Evolutionary conservation across 2,797 vertebrate species (phyloP), one percentile per base, ranked within the genome.

Genomic region (Mormyrus hasselquistii): DNA sequence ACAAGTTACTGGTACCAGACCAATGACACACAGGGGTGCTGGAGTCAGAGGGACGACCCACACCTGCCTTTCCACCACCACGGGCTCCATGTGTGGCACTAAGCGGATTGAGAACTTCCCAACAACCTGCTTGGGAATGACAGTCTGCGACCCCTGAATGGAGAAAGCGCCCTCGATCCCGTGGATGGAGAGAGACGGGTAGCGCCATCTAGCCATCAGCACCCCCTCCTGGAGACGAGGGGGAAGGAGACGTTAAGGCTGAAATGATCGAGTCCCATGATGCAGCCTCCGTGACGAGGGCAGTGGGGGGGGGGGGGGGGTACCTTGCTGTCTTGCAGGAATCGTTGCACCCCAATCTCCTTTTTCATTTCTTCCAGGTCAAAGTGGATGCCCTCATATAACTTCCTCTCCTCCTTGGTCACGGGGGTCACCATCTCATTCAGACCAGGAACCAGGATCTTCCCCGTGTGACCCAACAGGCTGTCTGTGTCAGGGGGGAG

Each of bases 91-190:
- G 86, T 95, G 52, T 16, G 95, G 95, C 2, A 96, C 96, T 12
- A 94, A 94, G 3, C 93, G 93, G 89, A 97, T 95, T n/a, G 96
- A 97, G 91, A 96, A 96, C 89, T 97, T 97, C 22, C 96, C 95
- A 7, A 29, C 92, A 2, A 96, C 96, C 89, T 92, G 94, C 90
- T 93, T 93, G 0, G 96, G 96, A 82, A 96, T 96, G 50, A 96
- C 95, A 0, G 96, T 96, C 93, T 96, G 96, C 49, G 93, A 90
- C 90, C 96, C 96, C 0, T 92, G 89, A 89, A 94, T 93, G 7
- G 94, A 91, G 91, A 95, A 96, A 0, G 95, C 96, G 3, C 96
- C 96, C 91, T 96, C 95, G 3, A 96, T 95, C 25, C 96, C 95
- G 16, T 96, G 95, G 91, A 96, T 93, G 59, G 95, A 95, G 25